Evolutionary conservation across 2,797 vertebrate genomes (phyloP).

Genomic region (Platyrinchus mystaceus): DNA sequence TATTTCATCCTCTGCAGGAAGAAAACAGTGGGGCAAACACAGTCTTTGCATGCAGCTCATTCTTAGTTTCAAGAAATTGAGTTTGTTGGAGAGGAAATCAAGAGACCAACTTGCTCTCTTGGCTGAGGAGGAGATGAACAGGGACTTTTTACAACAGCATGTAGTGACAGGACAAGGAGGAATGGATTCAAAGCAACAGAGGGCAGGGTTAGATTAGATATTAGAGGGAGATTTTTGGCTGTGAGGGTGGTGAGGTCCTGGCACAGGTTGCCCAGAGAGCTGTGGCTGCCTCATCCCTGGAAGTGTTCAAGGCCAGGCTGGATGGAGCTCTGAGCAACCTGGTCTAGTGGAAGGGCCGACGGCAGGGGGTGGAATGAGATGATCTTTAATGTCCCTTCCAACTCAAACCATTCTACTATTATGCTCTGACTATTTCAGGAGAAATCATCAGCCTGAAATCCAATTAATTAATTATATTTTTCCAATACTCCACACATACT

Average conservation of each 20-base stretch:
- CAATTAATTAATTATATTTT: background rate
- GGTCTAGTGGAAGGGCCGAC: background rate
- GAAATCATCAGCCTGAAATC: background rate
- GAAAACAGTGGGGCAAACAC: background rate
- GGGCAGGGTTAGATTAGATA: too few relatives aligned
- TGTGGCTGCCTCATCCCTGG: background rate
- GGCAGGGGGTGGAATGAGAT: background rate
- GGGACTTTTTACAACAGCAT: background rate
- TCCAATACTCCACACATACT: background rate
- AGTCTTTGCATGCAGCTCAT: background rate
- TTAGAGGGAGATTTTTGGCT: background rate
- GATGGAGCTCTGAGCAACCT: background rate
- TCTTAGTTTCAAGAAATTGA: background rate
- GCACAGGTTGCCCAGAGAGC: background rate
- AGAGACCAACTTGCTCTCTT: background rate
- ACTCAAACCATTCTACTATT: background rate
- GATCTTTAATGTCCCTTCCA: background rate
- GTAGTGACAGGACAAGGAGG: background rate
- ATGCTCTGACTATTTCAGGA: background rate
- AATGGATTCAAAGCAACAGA: background rate
- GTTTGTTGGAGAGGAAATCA: background rate
- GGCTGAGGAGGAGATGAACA: background rate
- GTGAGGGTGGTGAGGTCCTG: background rate
- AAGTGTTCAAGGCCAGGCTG: too few relatives aligned
- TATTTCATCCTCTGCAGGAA: conserved; percentile 52